phyloP scores from a whole-genome alignment of 2,888 invertebrate species.

The Crematogaster levior region DNA sequence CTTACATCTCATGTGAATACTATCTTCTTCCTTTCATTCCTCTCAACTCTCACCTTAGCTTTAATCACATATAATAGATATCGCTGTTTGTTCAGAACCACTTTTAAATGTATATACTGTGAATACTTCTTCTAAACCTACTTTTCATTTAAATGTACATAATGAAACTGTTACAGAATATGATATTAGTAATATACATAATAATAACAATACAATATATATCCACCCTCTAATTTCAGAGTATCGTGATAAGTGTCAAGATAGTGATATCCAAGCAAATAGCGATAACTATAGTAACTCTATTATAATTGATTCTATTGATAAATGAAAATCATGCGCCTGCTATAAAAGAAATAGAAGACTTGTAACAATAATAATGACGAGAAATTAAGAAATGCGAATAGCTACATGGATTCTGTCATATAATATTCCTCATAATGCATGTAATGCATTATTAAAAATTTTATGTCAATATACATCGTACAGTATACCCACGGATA shows the following conservation, averaged over 20 bases:
- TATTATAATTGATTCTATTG: too few species aligned
- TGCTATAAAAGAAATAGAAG: background rate
- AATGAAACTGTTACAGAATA: background rate
- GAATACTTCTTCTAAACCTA: background rate
- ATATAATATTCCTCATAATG: background rate
- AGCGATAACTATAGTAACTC: background rate
- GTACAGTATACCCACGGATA: background rate
- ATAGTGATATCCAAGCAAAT: background rate
- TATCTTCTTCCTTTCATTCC: too few species aligned
- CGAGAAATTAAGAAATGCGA: background rate
- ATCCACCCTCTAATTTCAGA: too few species aligned
- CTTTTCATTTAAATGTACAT: background rate
- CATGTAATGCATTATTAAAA: background rate
- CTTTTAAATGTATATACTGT: background rate
- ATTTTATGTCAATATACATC: background rate
- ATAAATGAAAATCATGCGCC: too few species aligned
- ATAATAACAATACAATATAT: too few species aligned
- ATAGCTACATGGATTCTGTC: background rate
- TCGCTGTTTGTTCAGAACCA: too few species aligned
- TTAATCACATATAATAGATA: too few species aligned
- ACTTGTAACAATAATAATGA: background rate
- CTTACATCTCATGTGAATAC: too few species aligned
- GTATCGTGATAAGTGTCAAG: too few species aligned
- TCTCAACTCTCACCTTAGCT: too few species aligned
- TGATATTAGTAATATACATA: background rate